Base-by-base conservation (phyloP, 2,113 vertebrate species). In the Chaetorhynchus papuensis region DNA sequence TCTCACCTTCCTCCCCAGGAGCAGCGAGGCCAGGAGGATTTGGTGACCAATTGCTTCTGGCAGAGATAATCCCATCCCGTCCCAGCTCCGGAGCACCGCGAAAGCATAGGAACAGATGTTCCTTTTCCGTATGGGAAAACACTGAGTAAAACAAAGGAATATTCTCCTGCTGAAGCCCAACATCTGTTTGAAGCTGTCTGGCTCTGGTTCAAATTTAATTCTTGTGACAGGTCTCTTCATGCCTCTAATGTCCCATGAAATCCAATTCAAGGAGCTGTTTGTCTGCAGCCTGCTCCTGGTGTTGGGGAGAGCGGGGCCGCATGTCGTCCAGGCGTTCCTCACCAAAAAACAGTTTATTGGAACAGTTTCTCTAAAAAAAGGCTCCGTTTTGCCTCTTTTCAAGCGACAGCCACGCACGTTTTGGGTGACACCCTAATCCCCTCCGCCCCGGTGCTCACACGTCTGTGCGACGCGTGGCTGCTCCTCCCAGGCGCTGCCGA, bases 151-250 rank as follows among this genome's bases (percentile, higher is more conserved):
- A 97, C 97, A 97, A 97, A 97, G 96, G 83, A 97, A 97, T 95
- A 96, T 94, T 97, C 95, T 97, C 94, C 83, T 83, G 87, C 94
- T 92, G 90, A 64, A 97, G 92, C 11, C 92, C 88, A 95, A 95
- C 97, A 97, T 97, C 97, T 97, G 97, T 95, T 86, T 92, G 96
- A 89, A 95, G 94, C 94, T 78, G 96, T 97, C 96, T 97, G 97
- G 93, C 94, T 68, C 71, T 5, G 37, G 89, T 83, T 92, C 94
- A 94, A 85, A 18, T 83, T 81, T 95, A 95, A 94, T 94, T 91
- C 96, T 91, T 93, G 85, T 97, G 96, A 96, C 97, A 97, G 96
- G 95, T 97, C 90, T 76, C 96, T 95, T 69, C 96, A 96, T 92
- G 96, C 96, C 88, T 89, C 74, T 97, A 95, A 97, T 89, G 93